Conservation (phyloP, 2,797 vertebrate species). For the Oreochromis mossambicus region DNA sequence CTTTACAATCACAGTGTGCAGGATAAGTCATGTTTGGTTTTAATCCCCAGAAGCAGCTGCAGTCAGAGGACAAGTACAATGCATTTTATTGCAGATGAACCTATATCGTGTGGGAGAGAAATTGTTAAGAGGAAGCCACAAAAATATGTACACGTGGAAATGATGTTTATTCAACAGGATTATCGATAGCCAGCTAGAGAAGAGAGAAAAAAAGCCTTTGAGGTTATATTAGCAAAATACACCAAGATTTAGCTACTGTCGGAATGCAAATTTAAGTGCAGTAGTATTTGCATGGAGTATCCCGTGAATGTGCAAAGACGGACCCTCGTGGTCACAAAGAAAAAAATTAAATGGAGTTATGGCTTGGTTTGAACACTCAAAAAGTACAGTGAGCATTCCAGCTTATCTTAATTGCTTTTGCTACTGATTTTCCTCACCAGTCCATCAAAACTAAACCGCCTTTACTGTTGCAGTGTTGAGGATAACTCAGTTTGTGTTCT, state of each 20-base stretch:
- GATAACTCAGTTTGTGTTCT: slow-evolving; percentile 22
- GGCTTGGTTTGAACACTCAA: neutral
- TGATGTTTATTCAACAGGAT: slow-evolving; percentile 57
- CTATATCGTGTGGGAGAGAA: slow-evolving; percentile 27
- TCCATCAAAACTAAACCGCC: slow-evolving; percentile 25
- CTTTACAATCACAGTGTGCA: slow-evolving; percentile 46
- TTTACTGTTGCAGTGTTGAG: neutral
- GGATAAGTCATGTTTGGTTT: slow-evolving; percentile 64
- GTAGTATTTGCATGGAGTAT: neutral
- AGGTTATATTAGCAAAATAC: slow-evolving; percentile 39
- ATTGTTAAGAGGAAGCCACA: slow-evolving; percentile 31
- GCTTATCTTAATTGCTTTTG: slow-evolving; percentile 56
- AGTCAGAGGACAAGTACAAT: slow-evolving; percentile 37
- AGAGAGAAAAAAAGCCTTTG: slow-evolving; percentile 15
- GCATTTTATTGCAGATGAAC: slow-evolving; percentile 39
- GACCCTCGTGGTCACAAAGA: slow-evolving; percentile 13
- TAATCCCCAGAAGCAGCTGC: slow-evolving; percentile 57
- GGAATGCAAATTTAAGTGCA: slow-evolving; percentile 7
- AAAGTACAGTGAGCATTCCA: neutral
- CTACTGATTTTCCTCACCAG: slow-evolving; percentile 18
- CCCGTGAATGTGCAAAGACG: neutral
- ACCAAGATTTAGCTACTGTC: slow-evolving; percentile 27
- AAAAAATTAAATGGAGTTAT: neutral
- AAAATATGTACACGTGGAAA: slow-evolving; percentile 52
- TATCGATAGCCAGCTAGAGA: slow-evolving; percentile 34